Base-by-base conservation (phyloP, 1,140 invertebrate genomes). In the Drosophila trapezifrons region DNA sequence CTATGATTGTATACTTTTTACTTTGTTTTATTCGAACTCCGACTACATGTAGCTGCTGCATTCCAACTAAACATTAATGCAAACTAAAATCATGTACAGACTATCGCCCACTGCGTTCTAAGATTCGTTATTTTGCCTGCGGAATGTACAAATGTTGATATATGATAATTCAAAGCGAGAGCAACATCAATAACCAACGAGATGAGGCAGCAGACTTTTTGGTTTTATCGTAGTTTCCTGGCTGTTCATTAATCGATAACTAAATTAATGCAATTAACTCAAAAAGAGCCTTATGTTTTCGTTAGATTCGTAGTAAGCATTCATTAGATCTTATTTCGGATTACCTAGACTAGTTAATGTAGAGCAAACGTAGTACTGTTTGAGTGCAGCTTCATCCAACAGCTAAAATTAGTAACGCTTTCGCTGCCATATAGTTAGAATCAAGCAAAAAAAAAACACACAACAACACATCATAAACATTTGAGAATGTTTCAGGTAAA, bases 81-180 rank as follows among this genome's bases (percentile, higher is more conserved):
- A 55, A 69, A 47, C 25, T 57, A n/a, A 49, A 55, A 64, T 49
- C 52, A 73, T 86, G 78, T 87, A 87, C 43, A 86, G 70, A 73
- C 58, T 60, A 59, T 81, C 45, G 47, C 63, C 72, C 76, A 84
- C 80, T 76, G 83, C 78, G 58, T 86, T 86, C 46, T 69, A 65
- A 87, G 55, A 76, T 29, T 76, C 66, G 45, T 76, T 80, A 74
- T 71, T 80, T 71, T 84, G 84, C 84, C 84, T 89, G 84, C 77
- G 84, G 84, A 77, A 87, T 87, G 84, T 64, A 57, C 25, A 57
- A 83, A 45, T 63, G 78, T 65, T 35, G 40, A 75, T 54, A 55
- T 17, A 67, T 49, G 22, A 78, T 52, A 40, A 49, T 58, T 22
- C 43, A 63, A 42, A 52, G 22, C 63, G 38, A 49, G 74, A 49